Base-by-base conservation (phyloP, 2,113 vertebrate genomes). In the Salvelinus namaycush region DNA sequence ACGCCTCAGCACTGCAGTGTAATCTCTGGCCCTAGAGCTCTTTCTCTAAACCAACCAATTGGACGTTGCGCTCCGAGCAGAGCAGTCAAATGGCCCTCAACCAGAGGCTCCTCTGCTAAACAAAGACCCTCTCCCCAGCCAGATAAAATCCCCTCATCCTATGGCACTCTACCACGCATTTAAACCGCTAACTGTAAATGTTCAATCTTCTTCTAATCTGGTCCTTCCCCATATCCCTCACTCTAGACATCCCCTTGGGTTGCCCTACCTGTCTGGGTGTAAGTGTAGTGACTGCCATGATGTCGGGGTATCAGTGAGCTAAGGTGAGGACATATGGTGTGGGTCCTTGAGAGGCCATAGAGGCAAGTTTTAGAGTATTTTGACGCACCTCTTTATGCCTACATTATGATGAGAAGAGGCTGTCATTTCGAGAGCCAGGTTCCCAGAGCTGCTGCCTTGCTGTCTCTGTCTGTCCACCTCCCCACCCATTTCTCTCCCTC, bases 1-100 rank as follows among this genome's bases (percentile, higher is more conserved):
- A 89, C 86, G 81, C 88, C 86, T 91, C 88, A 88, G 87, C 89
- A 91, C 89, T 92, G 91, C 91, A 85, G 91, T 90, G 84, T 91
- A 90, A 91, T 90, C 87, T 86, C 85, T 86, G 87, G 88, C 83
- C 84, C 77, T 74, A n/a, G 76, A 89, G 87, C 82, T 77, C 83
- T 74, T 82, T 76, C 26, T 75, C 80, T 68, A 62, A 87, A 83
- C 84, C 86, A 87, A 83, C 87, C 89, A 87, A 88, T 86, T 83
- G 87, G 79, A 88, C 29, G 68, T 70, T 74, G 81, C 16, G 75
- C 79, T 84, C 74, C 65, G 67, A 85, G 79, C 78, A 62, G 73
- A 75, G 77, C 51, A 54, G 51, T 54, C 51, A 79, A 86, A 83
- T 29, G 65, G 39, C 78, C 86, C 76, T 78, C 60, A 73, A 65